Percentiles rank a stretch among this genome's conserved stretches.
Evolutionary conservation across 2,888 invertebrate genomes (phyloP).

Genomic region (Danaus chrysippus): DNA sequence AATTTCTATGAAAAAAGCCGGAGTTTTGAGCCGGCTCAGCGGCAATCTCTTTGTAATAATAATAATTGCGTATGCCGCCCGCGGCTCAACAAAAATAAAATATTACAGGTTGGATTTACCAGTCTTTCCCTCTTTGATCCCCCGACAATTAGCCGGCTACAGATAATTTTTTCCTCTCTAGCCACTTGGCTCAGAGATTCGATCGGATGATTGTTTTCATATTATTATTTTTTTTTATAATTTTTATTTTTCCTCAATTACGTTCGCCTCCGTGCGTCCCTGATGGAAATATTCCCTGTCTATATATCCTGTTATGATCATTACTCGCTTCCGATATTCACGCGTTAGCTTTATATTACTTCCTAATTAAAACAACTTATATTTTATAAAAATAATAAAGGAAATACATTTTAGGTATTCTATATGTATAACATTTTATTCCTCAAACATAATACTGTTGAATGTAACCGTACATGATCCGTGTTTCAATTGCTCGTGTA

Average conservation of each 20-base stretch:
- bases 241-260: constrained; percentile 41
- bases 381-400: no score
- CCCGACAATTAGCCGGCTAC: constrained; percentile 70
- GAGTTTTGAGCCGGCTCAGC: constrained; percentile 66
- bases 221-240: constrained; percentile 45
- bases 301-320: constrained; percentile 26
- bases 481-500: not conserved
- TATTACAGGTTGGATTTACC: constrained; percentile 61
- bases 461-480: not conserved
- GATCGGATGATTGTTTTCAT: constrained; percentile 64
- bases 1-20: constrained; percentile 62
- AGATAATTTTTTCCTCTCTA: constrained; percentile 70
- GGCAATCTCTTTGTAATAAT: constrained; percentile 76
- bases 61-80: constrained; percentile 74
- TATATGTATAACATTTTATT: no score
- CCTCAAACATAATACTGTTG: no score
- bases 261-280: constrained; percentile 13
- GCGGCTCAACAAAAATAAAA: constrained; percentile 56
- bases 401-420: no score
- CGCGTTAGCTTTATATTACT: constrained; percentile 30
- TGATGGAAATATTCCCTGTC: not conserved
- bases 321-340: constrained; percentile 42
- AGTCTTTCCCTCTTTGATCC: constrained; percentile 63
- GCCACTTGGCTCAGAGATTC: constrained; percentile 61
- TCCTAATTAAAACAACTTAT: no score